Conservation (phyloP, 2,113 vertebrate species). For the Rhinopomastus cyanomelas region DNA sequence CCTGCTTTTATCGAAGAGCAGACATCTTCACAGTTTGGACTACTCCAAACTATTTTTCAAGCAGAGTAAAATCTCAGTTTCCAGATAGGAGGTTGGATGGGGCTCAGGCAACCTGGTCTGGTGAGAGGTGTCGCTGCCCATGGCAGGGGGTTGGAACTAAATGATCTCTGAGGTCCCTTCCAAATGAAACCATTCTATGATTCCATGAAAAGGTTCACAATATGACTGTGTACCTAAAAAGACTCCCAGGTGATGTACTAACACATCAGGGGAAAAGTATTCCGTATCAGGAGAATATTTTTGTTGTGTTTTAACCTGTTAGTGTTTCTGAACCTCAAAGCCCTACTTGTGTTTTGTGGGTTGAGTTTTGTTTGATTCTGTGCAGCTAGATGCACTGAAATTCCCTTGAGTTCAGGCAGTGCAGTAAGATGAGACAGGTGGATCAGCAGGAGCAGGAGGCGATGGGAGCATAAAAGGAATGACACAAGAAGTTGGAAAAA, state of each 20-base stretch:
- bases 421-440: neutral
- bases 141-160: too few species aligned
- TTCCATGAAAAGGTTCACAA: neutral
- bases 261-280: neutral
- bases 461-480: neutral
- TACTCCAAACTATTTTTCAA: neutral
- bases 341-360: neutral
- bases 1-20: neutral
- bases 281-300: neutral
- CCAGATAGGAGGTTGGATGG: neutral
- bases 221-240: neutral
- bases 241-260: neutral
- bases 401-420: neutral
- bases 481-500: neutral
- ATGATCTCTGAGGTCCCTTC: too few species aligned
- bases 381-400: neutral
- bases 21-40: neutral
- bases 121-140: too few species aligned
- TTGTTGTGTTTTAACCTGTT: neutral
- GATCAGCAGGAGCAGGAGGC: neutral
- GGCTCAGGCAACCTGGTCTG: too few species aligned
- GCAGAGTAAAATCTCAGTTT: conserved; percentile 36
- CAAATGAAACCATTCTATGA: neutral
- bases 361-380: neutral
- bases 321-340: neutral